Evolutionary conservation across 2,888 invertebrate genomes (phyloP), one percentile per base, ranked within the genome.

Genomic region (Pachliopta kotzebuea): DNA sequence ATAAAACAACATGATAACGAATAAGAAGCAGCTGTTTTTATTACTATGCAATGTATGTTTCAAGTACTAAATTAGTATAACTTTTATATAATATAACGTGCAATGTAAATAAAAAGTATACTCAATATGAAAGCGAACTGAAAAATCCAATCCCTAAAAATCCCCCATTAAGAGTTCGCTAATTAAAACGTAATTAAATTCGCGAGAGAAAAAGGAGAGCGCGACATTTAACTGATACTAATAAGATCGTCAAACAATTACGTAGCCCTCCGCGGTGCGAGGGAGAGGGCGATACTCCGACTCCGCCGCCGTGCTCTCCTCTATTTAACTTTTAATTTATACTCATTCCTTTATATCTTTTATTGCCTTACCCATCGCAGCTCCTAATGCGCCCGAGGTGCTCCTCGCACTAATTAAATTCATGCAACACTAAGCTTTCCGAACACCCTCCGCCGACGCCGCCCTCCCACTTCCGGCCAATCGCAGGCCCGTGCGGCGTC

Each of bases 321-420:
- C 90, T 91, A 90, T 91, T 91, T 91, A 91, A 91, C 90, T 91
- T 90, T 91, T 91, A 90, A 91, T 91, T 91, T 91, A 91, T 91
- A 90, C 90, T 91, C 90, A 91, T 91, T 90, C 90, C 91, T 91
- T 91, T 91, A 91, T 91, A 91, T 90, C 90, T 91, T 91, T 91
- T 91, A 91, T 91, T 91, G 91, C 90, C 89, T 90, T 89, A 87
- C 90, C 90, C 91, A 88, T 89, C 86, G 90, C 90, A 88, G 83
- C 89, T 90, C 89, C 90, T 91, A 91, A 91, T 91, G 89, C 88
- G 90, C 86, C 87, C 81, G 89, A 90, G 90, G 90, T 90, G 90
- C 88, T 88, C 85, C 87, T 88, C 86, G 74, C 86, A 88, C 90
- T 91, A 91, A 91, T 91, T 91, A 91, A 91, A 91, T 91, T 91